phyloP scores from a whole-genome alignment of 2,113 vertebrate genomes.

The Oncorhynchus gorbuscha region DNA sequence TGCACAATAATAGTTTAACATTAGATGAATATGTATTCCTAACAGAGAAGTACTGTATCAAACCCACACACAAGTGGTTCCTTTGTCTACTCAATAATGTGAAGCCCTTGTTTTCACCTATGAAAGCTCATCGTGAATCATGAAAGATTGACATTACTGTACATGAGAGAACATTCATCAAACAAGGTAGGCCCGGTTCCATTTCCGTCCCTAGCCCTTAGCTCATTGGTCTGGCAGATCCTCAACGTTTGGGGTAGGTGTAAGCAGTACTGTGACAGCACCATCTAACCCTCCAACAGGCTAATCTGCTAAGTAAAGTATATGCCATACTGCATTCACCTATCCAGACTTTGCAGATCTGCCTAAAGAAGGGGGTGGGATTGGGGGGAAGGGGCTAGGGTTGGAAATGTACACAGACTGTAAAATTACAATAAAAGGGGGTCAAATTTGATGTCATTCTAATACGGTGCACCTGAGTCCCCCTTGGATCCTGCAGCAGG shows the following conservation, averaged over 20 bases:
- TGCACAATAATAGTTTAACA: conserved; percentile 32
- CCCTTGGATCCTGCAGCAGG: conserved; percentile 2
- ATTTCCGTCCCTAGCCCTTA: background rate
- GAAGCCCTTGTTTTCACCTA: conserved; percentile 68
- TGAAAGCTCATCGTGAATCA: background rate
- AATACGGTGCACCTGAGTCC: background rate
- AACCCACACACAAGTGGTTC: conserved; percentile 15
- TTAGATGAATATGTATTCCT: conserved; percentile 32
- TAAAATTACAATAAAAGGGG: background rate
- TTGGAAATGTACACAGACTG: background rate
- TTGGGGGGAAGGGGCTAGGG: background rate
- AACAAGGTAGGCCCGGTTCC: conserved; percentile 18
- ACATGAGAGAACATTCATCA: conserved; percentile 47
- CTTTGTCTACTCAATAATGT: conserved; percentile 48
- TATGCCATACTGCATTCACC: background rate
- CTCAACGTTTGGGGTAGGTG: no score
- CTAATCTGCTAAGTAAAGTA: no score
- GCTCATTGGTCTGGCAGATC: background rate
- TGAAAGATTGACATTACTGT: conserved; percentile 27
- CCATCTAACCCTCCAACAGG: no score
- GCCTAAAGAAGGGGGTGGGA: conserved; percentile 32
- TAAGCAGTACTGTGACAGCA: no score
- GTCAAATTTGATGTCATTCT: background rate
- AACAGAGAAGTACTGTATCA: background rate
- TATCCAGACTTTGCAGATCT: conserved; percentile 36